Evolutionary conservation across 2,888 invertebrate species (phyloP).

Genomic region (Lasioglossum figueresi): DNA sequence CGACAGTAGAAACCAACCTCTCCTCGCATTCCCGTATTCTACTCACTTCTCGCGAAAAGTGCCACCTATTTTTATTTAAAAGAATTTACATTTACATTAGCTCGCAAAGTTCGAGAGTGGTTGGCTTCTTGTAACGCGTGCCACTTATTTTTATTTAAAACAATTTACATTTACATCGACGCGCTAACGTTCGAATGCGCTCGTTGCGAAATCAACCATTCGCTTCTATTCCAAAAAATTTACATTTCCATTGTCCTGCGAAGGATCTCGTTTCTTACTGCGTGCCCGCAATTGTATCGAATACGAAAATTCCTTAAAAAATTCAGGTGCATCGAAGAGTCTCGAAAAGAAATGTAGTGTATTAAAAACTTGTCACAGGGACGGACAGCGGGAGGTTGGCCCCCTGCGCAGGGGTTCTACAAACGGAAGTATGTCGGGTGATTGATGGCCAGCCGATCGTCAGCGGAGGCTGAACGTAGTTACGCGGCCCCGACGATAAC

Average conservation of each 20-base stretch:
- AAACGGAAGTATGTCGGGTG: slow-evolving; percentile 65
- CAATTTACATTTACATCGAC: background rate
- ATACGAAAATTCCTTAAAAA: background rate
- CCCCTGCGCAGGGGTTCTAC: slow-evolving; percentile 24
- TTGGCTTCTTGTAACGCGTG: background rate
- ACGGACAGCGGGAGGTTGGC: slow-evolving; percentile 29
- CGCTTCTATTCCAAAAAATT: background rate
- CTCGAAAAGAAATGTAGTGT: slow-evolving; percentile 30
- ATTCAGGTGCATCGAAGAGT: background rate
- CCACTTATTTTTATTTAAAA: background rate
- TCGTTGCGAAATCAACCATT: background rate
- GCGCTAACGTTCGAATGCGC: background rate
- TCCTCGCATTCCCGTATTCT: background rate
- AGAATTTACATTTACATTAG: slow-evolving; percentile 4
- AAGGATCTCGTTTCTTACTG: background rate
- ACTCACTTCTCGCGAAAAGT: background rate
- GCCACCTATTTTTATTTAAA: background rate
- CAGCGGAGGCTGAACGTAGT: slow-evolving; percentile 42
- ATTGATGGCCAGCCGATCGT: slow-evolving; percentile 69
- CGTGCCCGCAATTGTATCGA: background rate
- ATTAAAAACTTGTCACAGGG: slow-evolving; percentile 49
- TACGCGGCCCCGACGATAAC: slow-evolving; percentile 59
- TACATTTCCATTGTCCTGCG: background rate
- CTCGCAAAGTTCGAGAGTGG: background rate
- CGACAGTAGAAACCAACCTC: background rate